Evolutionary conservation across 37 sponge, comb jelly and placozoan genomes (phyloP), one percentile per base, ranked within the genome.

Genomic region (Spongilla lacustris): DNA sequence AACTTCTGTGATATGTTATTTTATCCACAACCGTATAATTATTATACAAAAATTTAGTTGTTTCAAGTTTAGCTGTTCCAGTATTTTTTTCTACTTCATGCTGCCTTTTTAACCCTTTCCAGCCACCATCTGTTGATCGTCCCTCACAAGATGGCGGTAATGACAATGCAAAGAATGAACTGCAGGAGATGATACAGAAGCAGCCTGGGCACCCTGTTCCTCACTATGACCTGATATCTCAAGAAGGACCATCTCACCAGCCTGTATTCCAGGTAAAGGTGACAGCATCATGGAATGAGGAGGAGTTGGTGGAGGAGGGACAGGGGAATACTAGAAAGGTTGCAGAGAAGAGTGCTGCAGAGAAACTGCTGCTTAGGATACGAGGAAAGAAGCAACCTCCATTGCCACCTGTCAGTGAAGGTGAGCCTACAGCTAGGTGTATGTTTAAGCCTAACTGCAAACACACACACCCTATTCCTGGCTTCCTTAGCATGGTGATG

Each of bases 271-370:
- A 12, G 29, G 49, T 27, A 4, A 48, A 22, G 23, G 79, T 88
- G 8, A 69, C 58, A 31, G 77, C 81, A 36, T 29, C 4, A 50
- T 77, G 77, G 66, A 83, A 77, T 22, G 70, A 71, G 12, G 29
- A 75, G n/a, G 35, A 19, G n/a, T 24, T 88, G n/a, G 31, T 5
- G 27, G 89, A 69, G 27, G 0, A 12, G 22, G 92, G 87, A 0
- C 11, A 21, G 32, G 92, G 82, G 33, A 75, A 12, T 21, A 70
- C 71, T 23, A 92, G 88, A 85, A 87, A 88, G 29, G 80, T 48
- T 30, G 88, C 92, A 13, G 80, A 84, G 36, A 71, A 69, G 21
- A 36, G 75, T 26, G 92, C 85, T 4, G 92, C 92, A 0, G 67
- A 66, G 19, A 34, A 19, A 29, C 58, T 87, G 83, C 27, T 80